Evolutionary conservation across 1,140 invertebrate genomes (phyloP), one percentile per base, ranked within the genome.

Genomic region (Drosophila lowei): DNA sequence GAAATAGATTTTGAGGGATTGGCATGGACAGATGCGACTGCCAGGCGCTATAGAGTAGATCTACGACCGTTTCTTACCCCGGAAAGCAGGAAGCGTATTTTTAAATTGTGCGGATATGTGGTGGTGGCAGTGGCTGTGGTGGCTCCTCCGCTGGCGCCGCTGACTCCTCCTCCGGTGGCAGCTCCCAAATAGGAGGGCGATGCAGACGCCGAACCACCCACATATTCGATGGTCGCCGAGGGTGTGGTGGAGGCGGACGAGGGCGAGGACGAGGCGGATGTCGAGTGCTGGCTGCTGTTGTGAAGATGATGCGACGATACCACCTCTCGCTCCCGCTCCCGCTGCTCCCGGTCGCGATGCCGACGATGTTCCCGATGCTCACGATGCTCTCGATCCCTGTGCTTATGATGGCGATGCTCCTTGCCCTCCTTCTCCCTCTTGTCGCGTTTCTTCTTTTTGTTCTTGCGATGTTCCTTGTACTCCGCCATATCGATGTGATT

Each of bases 1-100:
- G 61, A 75, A 76, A 76, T 76, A 76, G 62, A 67, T 44, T 38
- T 30, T 23, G 6, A 56, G 38, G 52, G 50, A 75, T 76, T 75
- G 71, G 63, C 50, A 49, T 53, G 55, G 56, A 75, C 72, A 75
- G 72, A 75, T 75, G 72, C 38, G 34, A 38, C 34, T 38, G 34
- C 8, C 34, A 38, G 34, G 34, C 34, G 34, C 34, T 11, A 3
- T 34, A 25, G 18, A 16, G 48, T 59, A 44, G 30, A 30, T 9
- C 18, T 23, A 52, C n/a, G 34, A 13, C 21, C 2, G 30, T 55
- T 25, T 73, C 83, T 91, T 91, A 91, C 90, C 90, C 89, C 89
- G 70, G 90, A 91, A 66, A 91, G 84, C 74, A 91, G 89, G 79
- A 91, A 91, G 62, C 88, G 88, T 88, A 91, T 91, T 90, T 91